Base-by-base conservation (phyloP, 2,113 vertebrate species). In the Corythornis vintsioides region DNA sequence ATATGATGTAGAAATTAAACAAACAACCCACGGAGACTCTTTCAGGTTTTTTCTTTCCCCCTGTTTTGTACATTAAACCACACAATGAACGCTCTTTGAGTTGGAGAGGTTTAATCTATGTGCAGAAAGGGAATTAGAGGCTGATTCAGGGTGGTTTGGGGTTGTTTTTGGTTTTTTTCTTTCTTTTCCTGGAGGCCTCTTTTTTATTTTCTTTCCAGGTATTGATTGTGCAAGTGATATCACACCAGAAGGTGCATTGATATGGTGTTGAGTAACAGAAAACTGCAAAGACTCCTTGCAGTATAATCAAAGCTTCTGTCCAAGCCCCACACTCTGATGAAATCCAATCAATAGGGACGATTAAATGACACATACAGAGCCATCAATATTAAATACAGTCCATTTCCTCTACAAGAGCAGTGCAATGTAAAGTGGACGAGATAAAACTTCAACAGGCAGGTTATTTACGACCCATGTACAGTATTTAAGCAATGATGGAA, bases 201-300 rank as follows among this genome's bases (percentile, higher is more conserved):
- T 94, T 94, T 95, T 95, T 95, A 95, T 95, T 97, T 97, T 98
- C 96, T 97, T 97, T 97, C 93, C 95, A 97, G 96, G 96, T 99
- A 99, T 99, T 97, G 98, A 99, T 98, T 97, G 96, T 96, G 97
- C 97, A 98, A 98, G 97, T 98, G 98, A 98, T 98, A 98, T 98
- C 97, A 98, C 98, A 98, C 98, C 97, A 98, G 97, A 98, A 98
- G 98, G 97, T 98, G 97, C 97, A 98, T 97, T 98, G 98, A 98
- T 98, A 98, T 20, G 93, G 97, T 88, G 98, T 96, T 80, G 87
- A 96, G 97, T 96, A 97, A 97, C 96, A 96, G 90, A 98, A 97
- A 97, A 96, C 92, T 92, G 98, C 98, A 98, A 98, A 98, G 98
- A 96, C 98, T 97, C 97, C 98, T 98, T 97, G 90, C 97, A 97